Evolutionary conservation across 2,888 invertebrate species (phyloP).

Genomic region (Lithosia quadra): DNA sequence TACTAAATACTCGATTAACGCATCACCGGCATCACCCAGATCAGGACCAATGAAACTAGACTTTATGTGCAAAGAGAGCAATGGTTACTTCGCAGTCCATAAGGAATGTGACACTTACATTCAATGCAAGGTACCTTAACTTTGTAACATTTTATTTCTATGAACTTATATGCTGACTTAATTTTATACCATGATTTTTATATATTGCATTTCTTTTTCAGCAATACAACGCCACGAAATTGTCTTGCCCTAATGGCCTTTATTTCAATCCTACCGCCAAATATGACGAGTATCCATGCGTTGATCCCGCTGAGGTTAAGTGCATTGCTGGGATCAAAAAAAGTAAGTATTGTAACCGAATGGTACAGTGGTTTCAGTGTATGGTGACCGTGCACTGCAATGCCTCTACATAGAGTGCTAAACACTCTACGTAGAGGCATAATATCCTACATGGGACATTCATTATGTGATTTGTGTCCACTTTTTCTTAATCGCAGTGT

Average conservation of each 20-base stretch:
- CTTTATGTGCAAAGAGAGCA: constrained; percentile 43
- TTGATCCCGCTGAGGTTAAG: constrained; percentile 91
- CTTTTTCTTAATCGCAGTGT: background rate
- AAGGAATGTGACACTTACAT: constrained; percentile 90
- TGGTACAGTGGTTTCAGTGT: no score
- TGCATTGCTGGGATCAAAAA: constrained; percentile 87
- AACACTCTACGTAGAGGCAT: no score
- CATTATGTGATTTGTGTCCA: no score
- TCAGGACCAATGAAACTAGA: constrained; percentile 21
- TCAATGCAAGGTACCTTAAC: constrained; percentile 83
- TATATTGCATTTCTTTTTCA: constrained; percentile 44
- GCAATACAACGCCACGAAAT: constrained; percentile 88
- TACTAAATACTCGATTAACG: background rate
- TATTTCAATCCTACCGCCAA: constrained; percentile 89
- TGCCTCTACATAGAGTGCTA: no score
- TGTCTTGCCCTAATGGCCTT: constrained; percentile 91
- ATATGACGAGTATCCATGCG: constrained; percentile 89
- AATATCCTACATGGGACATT: no score
- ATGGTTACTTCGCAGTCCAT: constrained; percentile 74
- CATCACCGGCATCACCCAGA: constrained; percentile 17
- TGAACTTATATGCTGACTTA: background rate
- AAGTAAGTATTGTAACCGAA: constrained; percentile 49
- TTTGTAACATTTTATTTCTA: background rate
- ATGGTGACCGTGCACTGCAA: no score
- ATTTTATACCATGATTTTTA: background rate